Evolutionary conservation across 2,113 vertebrate genomes (phyloP).

Genomic region (Tamias sibiricus): DNA sequence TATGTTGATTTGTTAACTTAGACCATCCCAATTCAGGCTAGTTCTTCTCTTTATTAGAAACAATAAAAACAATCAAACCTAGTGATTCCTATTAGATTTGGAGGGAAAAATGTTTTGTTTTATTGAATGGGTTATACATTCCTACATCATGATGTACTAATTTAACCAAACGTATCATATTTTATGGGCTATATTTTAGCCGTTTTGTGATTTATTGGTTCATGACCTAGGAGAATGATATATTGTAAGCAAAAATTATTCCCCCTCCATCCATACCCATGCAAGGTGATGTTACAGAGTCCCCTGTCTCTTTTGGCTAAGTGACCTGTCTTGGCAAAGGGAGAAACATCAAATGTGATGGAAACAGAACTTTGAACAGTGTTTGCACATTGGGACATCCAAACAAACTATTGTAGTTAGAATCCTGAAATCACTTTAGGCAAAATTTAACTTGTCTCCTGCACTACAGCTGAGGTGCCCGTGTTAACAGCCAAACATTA

Average conservation of each 20-base stretch:
- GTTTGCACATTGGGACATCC: too few species aligned
- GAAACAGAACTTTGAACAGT: not conserved
- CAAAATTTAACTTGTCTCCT: not conserved
- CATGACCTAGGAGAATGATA: not conserved
- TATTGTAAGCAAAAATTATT: not conserved
- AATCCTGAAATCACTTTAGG: not conserved
- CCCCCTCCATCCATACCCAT: not conserved
- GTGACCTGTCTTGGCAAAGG: not conserved
- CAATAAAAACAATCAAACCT: not conserved
- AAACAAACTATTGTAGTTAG: not conserved
- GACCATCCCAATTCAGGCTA: not conserved
- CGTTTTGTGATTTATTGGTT: not conserved
- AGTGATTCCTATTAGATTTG: not conserved
- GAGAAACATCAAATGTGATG: not conserved
- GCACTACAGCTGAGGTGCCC: not conserved
- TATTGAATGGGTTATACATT: not conserved
- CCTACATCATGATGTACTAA: not conserved
- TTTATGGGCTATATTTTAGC: not conserved
- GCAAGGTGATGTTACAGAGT: not conserved
- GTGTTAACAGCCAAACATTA: not conserved
- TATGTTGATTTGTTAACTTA: not conserved
- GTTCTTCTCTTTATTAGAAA: not conserved
- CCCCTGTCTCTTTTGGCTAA: not conserved
- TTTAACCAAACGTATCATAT: not conserved
- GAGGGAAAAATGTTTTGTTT: not conserved